These are phyloP conservation scores for Strix uralensis DNA, from an alignment of 2,113 vertebrate species.

Conservation along the genomic window DNA sequence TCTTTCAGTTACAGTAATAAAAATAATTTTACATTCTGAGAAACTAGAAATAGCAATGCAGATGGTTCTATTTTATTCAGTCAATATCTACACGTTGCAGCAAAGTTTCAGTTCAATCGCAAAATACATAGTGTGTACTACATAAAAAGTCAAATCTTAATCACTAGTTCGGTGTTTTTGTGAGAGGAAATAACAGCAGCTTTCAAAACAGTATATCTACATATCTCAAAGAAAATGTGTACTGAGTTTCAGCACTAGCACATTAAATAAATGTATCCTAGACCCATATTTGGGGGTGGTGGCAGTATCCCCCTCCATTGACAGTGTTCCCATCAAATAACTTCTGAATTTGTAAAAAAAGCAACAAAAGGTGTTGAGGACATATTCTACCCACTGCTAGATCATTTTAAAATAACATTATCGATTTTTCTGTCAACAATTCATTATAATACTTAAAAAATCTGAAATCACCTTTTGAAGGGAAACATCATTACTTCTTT, in stretches of 20 bases:
- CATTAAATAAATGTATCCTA: not conserved
- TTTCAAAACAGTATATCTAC: not conserved
- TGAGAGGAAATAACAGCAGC: not conserved
- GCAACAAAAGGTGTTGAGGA: not conserved
- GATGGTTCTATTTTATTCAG: not conserved
- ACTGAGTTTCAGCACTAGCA: not conserved
- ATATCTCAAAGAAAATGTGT: not conserved
- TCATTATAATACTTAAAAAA: not conserved
- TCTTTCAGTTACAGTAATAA: not conserved
- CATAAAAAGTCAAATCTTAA: not conserved
- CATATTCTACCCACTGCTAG: not conserved
- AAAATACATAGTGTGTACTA: not conserved
- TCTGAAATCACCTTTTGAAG: not conserved
- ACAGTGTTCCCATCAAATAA: not conserved
- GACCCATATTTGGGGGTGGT: fast-evolving
- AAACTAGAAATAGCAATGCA: not conserved
- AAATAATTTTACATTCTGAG: not conserved
- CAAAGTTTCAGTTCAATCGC: not conserved
- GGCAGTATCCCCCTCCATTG: not conserved
- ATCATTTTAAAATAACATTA: not conserved
- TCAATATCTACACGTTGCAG: not conserved
- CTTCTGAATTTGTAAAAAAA: not conserved
- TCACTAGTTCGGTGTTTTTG: not conserved
- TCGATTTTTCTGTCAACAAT: not conserved
- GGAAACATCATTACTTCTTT: not conserved